Evolutionary conservation across 2,888 invertebrate genomes (phyloP).

Genomic region (Lycia hirtaria): DNA sequence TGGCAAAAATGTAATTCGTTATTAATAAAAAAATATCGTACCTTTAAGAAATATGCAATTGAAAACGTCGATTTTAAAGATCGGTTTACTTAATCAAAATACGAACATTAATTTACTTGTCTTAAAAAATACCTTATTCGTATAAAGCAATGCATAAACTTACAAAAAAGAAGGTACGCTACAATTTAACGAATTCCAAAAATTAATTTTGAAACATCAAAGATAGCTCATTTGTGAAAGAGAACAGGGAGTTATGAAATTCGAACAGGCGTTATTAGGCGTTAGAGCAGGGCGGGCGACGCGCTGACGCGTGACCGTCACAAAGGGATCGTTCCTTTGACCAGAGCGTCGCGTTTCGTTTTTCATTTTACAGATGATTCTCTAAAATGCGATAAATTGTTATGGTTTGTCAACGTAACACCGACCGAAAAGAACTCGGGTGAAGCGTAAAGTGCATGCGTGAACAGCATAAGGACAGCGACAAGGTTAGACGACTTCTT

Average conservation of each 20-base stretch:
- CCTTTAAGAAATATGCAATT: no score
- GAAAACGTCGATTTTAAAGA: no score
- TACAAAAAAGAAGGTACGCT: constrained; percentile 1
- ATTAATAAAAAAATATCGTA: no score
- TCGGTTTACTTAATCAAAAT: no score
- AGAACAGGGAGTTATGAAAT: constrained; percentile 64
- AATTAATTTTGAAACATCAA: constrained; percentile 42
- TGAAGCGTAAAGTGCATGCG: no score
- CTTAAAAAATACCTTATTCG: constrained; percentile 4
- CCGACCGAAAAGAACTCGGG: no score
- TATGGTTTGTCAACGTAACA: constrained; percentile 40
- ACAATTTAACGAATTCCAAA: constrained; percentile 34
- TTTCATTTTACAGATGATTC: constrained; percentile 48
- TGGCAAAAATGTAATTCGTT: no score
- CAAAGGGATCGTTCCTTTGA: constrained; percentile 71
- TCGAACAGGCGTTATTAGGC: constrained; percentile 60
- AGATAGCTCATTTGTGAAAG: constrained; percentile 57
- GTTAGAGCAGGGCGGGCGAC: no score
- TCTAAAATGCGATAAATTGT: constrained; percentile 45
- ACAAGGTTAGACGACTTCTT: no score
- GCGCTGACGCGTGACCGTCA: constrained; percentile 59
- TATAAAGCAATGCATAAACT: neutral
- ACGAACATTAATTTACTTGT: no score
- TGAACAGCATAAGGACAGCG: no score
- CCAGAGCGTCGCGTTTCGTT: constrained; percentile 53